These are phyloP conservation scores for Triplophysa siluroides DNA, from an alignment of 2,113 vertebrate genomes.

Conservation along the genomic window DNA sequence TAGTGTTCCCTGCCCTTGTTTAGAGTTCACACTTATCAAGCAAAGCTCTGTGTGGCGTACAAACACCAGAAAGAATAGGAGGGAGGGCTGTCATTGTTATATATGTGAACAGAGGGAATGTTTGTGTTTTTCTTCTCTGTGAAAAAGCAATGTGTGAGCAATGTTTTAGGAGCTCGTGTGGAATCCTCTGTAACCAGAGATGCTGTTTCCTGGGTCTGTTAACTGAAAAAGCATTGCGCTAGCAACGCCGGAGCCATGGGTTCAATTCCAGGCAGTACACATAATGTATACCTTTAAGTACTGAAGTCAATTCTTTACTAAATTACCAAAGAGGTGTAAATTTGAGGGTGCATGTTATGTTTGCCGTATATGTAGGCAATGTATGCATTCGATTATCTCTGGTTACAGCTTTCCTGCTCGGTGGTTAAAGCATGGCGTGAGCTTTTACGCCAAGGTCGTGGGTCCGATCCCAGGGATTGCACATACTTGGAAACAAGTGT, in stretches of 20 bases:
- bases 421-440: too few species aligned
- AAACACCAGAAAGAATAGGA: neutral
- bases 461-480: too few species aligned
- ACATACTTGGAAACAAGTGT: too few species aligned
- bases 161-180: neutral
- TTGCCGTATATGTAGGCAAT: neutral
- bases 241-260: too few species aligned
- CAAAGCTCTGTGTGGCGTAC: constrained; percentile 6
- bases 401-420: too few species aligned
- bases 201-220: too few species aligned
- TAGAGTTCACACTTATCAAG: neutral
- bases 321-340: neutral
- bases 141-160: constrained; percentile 5
- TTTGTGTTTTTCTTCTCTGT: constrained; percentile 5
- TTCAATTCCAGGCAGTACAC: too few species aligned
- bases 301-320: too few species aligned
- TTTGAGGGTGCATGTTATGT: neutral
- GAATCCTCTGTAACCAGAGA: constrained; percentile 16
- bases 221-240: neutral
- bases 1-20: constrained; percentile 6
- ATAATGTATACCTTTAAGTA: too few species aligned
- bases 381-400: neutral
- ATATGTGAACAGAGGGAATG: neutral
- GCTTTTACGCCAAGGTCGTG: too few species aligned
- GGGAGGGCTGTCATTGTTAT: neutral